Evolutionary conservation across 2,797 vertebrate genomes (phyloP).

Genomic region (Karalla daura): DNA sequence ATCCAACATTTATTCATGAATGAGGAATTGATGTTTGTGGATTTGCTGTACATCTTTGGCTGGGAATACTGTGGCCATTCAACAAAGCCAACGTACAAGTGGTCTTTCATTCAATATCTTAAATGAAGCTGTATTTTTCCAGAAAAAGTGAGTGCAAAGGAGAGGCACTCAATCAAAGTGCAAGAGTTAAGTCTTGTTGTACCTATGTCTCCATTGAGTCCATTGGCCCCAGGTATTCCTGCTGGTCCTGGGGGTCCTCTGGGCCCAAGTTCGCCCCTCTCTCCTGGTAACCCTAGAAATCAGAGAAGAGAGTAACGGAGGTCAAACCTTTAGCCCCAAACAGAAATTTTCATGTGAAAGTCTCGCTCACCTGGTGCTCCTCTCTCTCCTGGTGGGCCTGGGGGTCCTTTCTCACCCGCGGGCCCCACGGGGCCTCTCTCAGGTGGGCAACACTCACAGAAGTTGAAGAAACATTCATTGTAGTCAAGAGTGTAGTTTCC

Average conservation of each 20-base stretch:
- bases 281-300: slow-evolving; percentile 86
- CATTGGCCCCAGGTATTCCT: slow-evolving; percentile 77
- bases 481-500: slow-evolving; percentile 89
- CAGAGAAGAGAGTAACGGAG: background rate
- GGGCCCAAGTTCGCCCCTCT: slow-evolving; percentile 84
- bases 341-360: background rate
- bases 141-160: slow-evolving; percentile 30
- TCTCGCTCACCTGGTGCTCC: slow-evolving; percentile 69
- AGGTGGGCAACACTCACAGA: slow-evolving; percentile 92
- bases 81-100: no score
- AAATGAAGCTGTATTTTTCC: slow-evolving; percentile 38
- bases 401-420: slow-evolving; percentile 64
- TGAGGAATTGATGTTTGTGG: no score
- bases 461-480: slow-evolving; percentile 91
- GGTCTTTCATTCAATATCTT: no score
- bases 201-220: slow-evolving; percentile 82
- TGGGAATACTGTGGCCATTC: no score
- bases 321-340: background rate
- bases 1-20: no score
- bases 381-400: slow-evolving; percentile 69
- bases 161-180: slow-evolving; percentile 36
- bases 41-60: no score
- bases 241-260: slow-evolving; percentile 82
- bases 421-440: slow-evolving; percentile 84
- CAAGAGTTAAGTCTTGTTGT: slow-evolving; percentile 29